Conservation (phyloP, 2,797 vertebrate genomes). For the Macrochelys suwanniensis region DNA sequence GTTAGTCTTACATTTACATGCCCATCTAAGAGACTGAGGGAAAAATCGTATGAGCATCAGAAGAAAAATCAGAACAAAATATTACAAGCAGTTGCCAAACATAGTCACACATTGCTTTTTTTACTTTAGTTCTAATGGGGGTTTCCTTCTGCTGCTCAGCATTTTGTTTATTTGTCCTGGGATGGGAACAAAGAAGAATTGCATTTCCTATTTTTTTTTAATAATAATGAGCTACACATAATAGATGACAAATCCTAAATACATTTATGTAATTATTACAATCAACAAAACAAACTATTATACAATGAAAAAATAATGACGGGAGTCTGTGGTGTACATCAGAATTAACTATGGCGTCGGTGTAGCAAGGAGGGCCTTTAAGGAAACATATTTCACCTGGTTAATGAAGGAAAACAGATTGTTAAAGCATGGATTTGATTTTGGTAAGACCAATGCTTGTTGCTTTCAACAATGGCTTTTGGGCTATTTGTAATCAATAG, state of each 20-base stretch:
- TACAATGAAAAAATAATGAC: neutral
- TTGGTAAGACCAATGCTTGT: conserved; percentile 57
- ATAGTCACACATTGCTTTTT: neutral
- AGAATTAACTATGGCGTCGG: conserved; percentile 38
- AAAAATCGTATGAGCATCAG: neutral
- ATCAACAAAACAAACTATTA: conserved; percentile 45
- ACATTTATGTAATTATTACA: neutral
- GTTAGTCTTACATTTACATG: neutral
- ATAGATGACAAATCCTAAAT: conserved; percentile 12
- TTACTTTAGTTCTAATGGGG: neutral
- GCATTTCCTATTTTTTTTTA: conserved; percentile 46
- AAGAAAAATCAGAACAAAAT: conserved; percentile 20
- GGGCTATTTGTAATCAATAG: conserved; percentile 54
- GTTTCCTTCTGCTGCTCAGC: neutral
- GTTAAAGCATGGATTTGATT: conserved; percentile 67
- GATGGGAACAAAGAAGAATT: neutral
- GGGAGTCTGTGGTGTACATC: conserved; percentile 30
- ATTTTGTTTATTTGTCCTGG: neutral
- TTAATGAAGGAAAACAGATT: conserved; percentile 71
- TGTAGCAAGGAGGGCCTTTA: conserved; percentile 34
- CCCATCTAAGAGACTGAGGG: neutral
- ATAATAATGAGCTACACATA: neutral
- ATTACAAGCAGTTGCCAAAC: conserved; percentile 4
- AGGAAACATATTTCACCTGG: conserved; percentile 55
- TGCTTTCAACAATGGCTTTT: conserved; percentile 51